phyloP scores from a whole-genome alignment of 2,113 vertebrate genomes.

The Heloderma charlesbogerti region DNA sequence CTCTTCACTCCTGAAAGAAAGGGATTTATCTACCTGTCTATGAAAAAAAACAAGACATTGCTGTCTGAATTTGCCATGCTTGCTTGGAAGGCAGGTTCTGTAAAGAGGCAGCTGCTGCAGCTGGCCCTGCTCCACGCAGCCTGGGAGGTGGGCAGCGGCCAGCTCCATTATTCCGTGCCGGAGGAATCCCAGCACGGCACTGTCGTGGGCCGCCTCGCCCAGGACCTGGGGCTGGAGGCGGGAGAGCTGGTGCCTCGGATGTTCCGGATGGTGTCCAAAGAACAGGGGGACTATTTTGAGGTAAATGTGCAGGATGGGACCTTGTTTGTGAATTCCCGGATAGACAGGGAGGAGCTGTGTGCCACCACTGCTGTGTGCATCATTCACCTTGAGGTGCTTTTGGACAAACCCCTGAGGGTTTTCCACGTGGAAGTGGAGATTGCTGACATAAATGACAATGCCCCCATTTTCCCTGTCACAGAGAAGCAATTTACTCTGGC shows the following conservation, averaged over 20 bases:
- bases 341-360: slow-evolving; percentile 22
- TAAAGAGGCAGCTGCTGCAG: background rate
- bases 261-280: slow-evolving; percentile 53
- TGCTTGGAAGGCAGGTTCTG: slow-evolving; percentile 14
- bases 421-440: slow-evolving; percentile 83
- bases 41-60: background rate
- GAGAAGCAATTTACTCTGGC: slow-evolving; percentile 71
- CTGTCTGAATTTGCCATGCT: slow-evolving; percentile 54
- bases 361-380: slow-evolving; percentile 2
- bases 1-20: background rate
- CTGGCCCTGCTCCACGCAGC: slow-evolving; percentile 18
- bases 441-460: slow-evolving; percentile 84
- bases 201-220: slow-evolving; percentile 75
- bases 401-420: slow-evolving; percentile 81
- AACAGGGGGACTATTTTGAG: slow-evolving; percentile 8
- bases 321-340: slow-evolving; percentile 19
- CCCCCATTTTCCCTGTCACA: slow-evolving; percentile 70
- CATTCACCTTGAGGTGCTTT: slow-evolving; percentile 71
- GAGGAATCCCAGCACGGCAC: slow-evolving; percentile 77
- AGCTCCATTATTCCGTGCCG: slow-evolving; percentile 72
- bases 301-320: slow-evolving; percentile 27
- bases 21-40: background rate
- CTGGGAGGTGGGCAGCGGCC: slow-evolving; percentile 37
- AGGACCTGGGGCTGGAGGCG: slow-evolving; percentile 76
- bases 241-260: slow-evolving; percentile 65